Conservation (phyloP, 2,797 vertebrate genomes). For the Chaunax sp. region DNA sequence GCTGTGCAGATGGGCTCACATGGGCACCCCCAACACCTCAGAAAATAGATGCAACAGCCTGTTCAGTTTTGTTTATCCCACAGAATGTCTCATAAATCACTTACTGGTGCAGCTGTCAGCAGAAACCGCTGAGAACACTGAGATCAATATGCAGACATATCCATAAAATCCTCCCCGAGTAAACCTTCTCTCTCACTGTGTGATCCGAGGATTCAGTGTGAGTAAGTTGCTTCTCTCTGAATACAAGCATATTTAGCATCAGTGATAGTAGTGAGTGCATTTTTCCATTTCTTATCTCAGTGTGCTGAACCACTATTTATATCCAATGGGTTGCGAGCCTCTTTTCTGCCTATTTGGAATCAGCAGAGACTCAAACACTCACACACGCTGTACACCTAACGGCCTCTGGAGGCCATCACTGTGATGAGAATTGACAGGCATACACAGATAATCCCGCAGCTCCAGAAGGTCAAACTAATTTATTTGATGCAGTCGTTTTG, state of each 20-base stretch:
- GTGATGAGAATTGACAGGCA: conserved; percentile 67
- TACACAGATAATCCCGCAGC: conserved; percentile 61
- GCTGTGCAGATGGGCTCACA: conserved; percentile 38
- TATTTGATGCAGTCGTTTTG: conserved; percentile 68
- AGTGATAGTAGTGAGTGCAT: conserved; percentile 19
- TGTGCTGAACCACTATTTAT: conserved; percentile 13
- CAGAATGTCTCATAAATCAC: conserved; percentile 67
- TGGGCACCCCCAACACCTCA: conserved; percentile 29
- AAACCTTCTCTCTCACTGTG: conserved; percentile 17
- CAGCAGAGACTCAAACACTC: conserved; percentile 22
- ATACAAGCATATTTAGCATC: conserved; percentile 16
- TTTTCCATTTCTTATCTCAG: conserved; percentile 19
- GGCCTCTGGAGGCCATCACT: conserved; percentile 63
- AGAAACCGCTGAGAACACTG: conserved; percentile 56
- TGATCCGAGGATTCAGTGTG: conserved; percentile 7
- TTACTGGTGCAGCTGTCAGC: conserved; percentile 55
- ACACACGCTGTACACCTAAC: conserved; percentile 27
- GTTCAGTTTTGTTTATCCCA: conserved; percentile 44
- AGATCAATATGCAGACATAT: conserved; percentile 59
- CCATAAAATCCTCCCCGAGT: conserved; percentile 40
- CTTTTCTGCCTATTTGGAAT: conserved; percentile 39
- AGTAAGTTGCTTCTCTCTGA: conserved; percentile 4
- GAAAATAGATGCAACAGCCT: conserved; percentile 40
- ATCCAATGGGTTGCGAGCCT: conserved; percentile 18
- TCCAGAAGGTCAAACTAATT: conserved; percentile 70